Base-by-base conservation (phyloP, 2,888 invertebrate genomes). In the Cosmorhoe ocellata region DNA sequence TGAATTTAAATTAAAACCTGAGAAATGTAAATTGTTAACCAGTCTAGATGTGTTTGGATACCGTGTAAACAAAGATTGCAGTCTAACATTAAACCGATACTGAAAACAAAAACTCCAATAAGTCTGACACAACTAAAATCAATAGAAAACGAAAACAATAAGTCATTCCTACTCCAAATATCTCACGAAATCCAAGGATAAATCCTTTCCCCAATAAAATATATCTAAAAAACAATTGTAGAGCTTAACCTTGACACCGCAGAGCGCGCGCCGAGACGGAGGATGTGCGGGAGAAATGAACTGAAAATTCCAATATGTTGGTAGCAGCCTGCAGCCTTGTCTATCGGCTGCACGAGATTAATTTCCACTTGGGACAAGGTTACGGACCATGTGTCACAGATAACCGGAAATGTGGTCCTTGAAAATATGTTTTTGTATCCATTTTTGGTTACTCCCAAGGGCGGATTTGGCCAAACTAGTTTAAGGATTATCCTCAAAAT, bases 301-400 rank as follows among this genome's bases (percentile, higher is more conserved):
- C 45, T 47, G 45, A 52, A 52, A 40, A 56, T 56, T 58, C 46
- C 51, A 51, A 58, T 52, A 55, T 43, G 51, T 38, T 30, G 50
- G 31, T 38, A 42, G 47, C 51, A 32, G 43, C 39, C 24, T 58
- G 55, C 58, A 58, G 43, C 57, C 52, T 51, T 53, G 53, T 49
- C 44, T 47, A 32, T 27, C 30, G 27, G 28, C 9, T 53, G 53
- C 50, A 44, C 44, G 37, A 48, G 41, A 53, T 44, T 53, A 48
- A 53, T 53, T 44, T 38, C 52, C 22, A 40, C 22, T 32, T 12
- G 31, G 26, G 27, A 34, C 30, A 48, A 53, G 53, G 53, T 32
- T 37, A 12, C 24, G 14, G 33, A 22, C 44, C 53, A 44, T 49
- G 41, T 48, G 53, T 44, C 48, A 32, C 36, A 39, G 52, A 50